Evolutionary conservation across 2,113 vertebrate species (phyloP), one percentile per base, ranked within the genome.

Genomic region (Sterna hirundo): DNA sequence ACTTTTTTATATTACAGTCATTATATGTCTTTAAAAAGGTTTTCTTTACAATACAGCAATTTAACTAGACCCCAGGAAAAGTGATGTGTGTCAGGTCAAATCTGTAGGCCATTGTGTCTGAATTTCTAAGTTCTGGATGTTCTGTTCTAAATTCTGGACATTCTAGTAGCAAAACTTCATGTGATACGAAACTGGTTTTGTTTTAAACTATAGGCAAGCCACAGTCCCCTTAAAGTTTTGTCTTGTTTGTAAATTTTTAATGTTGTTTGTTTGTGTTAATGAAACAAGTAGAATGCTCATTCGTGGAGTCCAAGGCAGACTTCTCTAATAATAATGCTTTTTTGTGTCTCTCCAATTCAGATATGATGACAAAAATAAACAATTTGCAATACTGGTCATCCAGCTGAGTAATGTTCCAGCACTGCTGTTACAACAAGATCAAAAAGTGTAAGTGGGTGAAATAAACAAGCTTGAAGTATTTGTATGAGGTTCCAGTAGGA

Each of bases 321-420:
- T 71, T 93, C 44, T 90, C 23, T 77, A 81, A 79, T 75, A 72
- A 29, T 32, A 55, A 60, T 64, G 42, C 3, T 72, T 93, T 93
- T 90, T 91, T 83, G 5, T 86, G 68, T 96, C 69, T 95, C 96
- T 94, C 85, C 68, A 40, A 94, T 97, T 91, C 95, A 98, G 98
- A 87, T 98, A 99, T 20, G 99, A 99, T 91, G 98, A 98, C 62
- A 99, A 98, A 96, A 99, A 98, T 83, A 98, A 98, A 74, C 98
- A 99, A n/a, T 99, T 99, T 98, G 98, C 98, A 5, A 95, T 99
- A 96, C 97, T 98, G 71, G 88, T 99, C 86, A 98, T 99, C 95
- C 99, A 99, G 96, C 97, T 99, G 64, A 98, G 97, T 94, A 99
- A 99, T 96, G 98, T 98, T 87, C 93, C 98, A 86, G 98, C 98